phyloP scores from a whole-genome alignment of 2,113 vertebrate species.

The Zosterops lateralis region DNA sequence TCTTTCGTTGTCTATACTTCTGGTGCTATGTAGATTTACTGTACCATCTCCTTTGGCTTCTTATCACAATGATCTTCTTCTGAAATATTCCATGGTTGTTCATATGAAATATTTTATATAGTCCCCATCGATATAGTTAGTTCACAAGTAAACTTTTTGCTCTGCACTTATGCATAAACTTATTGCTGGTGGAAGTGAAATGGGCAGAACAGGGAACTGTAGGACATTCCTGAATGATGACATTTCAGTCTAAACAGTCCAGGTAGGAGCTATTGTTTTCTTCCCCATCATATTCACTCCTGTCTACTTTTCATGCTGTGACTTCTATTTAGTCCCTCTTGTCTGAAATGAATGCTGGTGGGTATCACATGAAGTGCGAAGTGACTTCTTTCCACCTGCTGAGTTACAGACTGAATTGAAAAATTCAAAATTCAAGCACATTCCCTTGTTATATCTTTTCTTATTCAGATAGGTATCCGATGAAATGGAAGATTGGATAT shows the following conservation, averaged over 20 bases:
- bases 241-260: conserved; percentile 52
- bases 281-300: conserved; percentile 37
- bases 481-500: conserved; percentile 12
- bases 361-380: conserved; percentile 73
- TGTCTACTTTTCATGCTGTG: conserved; percentile 69
- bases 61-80: background rate
- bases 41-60: background rate
- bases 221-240: background rate
- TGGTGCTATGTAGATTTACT: background rate
- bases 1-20: background rate
- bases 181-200: conserved; percentile 7
- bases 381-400: conserved; percentile 75
- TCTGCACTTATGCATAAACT: background rate
- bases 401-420: conserved; percentile 70
- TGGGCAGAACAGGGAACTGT: background rate
- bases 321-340: conserved; percentile 64
- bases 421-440: conserved; percentile 67
- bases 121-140: background rate
- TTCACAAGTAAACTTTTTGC: background rate
- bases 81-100: background rate
- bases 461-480: conserved; percentile 39
- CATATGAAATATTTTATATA: background rate
- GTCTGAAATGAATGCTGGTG: conserved; percentile 77
- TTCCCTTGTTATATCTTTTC: conserved; percentile 28
- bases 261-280: conserved; percentile 64